These are phyloP conservation scores for Lepisosteus oculatus DNA, from an alignment of 2,113 vertebrate species.

Conservation along the genomic window DNA sequence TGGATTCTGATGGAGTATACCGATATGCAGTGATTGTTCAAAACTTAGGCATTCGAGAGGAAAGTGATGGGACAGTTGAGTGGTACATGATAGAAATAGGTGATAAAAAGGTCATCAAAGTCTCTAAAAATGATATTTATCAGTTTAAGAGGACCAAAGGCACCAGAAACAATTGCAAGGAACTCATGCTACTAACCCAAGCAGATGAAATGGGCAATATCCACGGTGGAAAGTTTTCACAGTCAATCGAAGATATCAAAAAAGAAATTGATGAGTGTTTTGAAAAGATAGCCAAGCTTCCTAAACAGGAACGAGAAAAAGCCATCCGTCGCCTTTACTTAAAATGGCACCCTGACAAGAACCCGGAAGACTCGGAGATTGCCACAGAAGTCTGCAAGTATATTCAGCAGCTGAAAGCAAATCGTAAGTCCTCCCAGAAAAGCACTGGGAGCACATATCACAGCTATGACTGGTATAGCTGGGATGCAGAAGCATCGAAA, in stretches of 20 bases:
- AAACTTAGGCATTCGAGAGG: not conserved
- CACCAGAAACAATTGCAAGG: not conserved
- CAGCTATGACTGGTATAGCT: not conserved
- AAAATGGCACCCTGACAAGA: slow-evolving; percentile 46
- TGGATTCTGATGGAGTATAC: slow-evolving; percentile 19
- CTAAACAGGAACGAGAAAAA: slow-evolving; percentile 26
- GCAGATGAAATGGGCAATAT: not conserved
- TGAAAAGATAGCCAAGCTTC: slow-evolving; percentile 29
- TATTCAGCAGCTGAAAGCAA: slow-evolving; percentile 27
- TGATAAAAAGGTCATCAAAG: slow-evolving; percentile 13
- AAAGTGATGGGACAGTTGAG: slow-evolving; percentile 12
- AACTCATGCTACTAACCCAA: not conserved
- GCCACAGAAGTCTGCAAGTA: slow-evolving; percentile 37
- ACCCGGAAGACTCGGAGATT: slow-evolving; percentile 23
- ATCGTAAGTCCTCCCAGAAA: slow-evolving; percentile 3
- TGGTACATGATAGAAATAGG: slow-evolving; percentile 34
- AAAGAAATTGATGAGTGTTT: slow-evolving; percentile 33
- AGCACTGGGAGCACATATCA: not conserved
- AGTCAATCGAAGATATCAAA: slow-evolving; percentile 26
- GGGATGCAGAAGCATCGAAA: not conserved
- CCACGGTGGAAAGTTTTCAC: slow-evolving; percentile 12
- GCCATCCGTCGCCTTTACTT: slow-evolving; percentile 41
- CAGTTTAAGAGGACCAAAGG: slow-evolving; percentile 29
- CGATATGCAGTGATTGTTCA: slow-evolving; percentile 33
- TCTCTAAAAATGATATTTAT: slow-evolving; percentile 37